Evolutionary conservation across 2,888 invertebrate genomes (phyloP), one percentile per base, ranked within the genome.

Genomic region (Brachypalpus laphriformis): DNA sequence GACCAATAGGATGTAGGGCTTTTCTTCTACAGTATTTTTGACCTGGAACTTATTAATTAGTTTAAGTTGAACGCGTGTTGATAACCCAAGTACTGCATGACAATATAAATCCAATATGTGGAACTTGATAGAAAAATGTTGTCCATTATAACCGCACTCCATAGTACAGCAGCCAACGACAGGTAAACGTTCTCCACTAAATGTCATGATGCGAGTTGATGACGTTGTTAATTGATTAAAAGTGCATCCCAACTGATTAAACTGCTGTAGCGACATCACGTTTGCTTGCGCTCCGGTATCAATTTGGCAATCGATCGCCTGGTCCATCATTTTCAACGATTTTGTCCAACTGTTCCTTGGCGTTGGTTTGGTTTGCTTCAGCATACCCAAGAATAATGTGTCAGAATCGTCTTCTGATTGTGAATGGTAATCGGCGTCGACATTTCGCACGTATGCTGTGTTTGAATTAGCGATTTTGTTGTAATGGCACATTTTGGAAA

Each of bases 391-490:
- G n/a, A n/a, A n/a, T n/a, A n/a, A n/a, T n/a, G n/a, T n/a, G n/a
- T n/a, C n/a, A n/a, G n/a, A n/a, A n/a, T n/a, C n/a, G n/a, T n/a
- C n/a, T n/a, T n/a, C 9, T 57, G 37, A 22, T 54, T 56, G 18
- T 28, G 16, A 16, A 6, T 57, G 18, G 0, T n/a, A 18, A 59
- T 59, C 40, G n/a, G n/a, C 16, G 37, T 59, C 22, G 22, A 40
- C 40, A 14, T 59, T 40, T n/a, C 40, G 59, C 40, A 40, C 59
- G 6, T 57, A 8, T 37, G 20, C 14, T 40, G 11, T 22, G 3
- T 42, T 40, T 28, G 31, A 18, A 6, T 57, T 37, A 56, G 56
- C 18, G n/a, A 5, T 59, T 37, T 71, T 59, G 49, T 51, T 71
- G 40, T 59, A 37, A 34, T 11, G 9, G 11, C 34, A 34, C 34